Conservation (phyloP, 2,113 vertebrate genomes). For the Colistium nudipinnis region DNA sequence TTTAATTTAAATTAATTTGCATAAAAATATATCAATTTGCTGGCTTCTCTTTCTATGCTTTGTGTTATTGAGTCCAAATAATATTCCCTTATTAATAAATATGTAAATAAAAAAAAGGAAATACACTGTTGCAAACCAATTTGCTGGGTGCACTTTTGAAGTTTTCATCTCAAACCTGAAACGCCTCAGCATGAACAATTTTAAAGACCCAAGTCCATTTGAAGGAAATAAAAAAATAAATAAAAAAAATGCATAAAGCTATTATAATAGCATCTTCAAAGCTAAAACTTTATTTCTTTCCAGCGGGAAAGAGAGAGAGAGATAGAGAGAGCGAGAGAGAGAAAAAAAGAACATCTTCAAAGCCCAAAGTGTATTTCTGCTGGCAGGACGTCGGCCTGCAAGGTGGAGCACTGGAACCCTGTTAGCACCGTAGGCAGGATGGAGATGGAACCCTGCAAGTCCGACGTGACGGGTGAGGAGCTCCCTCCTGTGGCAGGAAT, state of each 20-base stretch:
- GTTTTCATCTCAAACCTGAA: constrained; percentile 30
- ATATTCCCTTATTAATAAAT: too few species aligned
- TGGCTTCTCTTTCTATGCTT: too few species aligned
- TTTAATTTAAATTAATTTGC: too few species aligned
- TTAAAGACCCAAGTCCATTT: constrained; percentile 21
- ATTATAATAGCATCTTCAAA: constrained; percentile 60
- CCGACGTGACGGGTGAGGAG: constrained; percentile 25
- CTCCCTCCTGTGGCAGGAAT: constrained; percentile 52
- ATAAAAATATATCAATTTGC: too few species aligned
- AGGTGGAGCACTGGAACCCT: constrained; percentile 56
- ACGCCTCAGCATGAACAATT: constrained; percentile 27
- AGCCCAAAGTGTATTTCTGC: constrained; percentile 58
- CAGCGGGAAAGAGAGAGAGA: neutral
- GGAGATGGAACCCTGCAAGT: constrained; percentile 48
- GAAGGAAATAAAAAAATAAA: constrained; percentile 29
- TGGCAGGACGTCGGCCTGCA: constrained; percentile 49
- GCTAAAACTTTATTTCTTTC: constrained; percentile 50
- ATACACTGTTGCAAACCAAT: constrained; percentile 7
- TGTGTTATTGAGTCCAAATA: too few species aligned
- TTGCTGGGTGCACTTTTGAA: constrained; percentile 20
- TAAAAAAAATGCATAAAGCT: neutral
- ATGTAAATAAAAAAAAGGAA: too few species aligned
- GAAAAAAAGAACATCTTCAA: constrained; percentile 58
- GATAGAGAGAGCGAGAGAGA: neutral
- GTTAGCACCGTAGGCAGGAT: constrained; percentile 47